phyloP scores from a whole-genome alignment of 1,140 invertebrate genomes.

The Prorops nasuta region DNA sequence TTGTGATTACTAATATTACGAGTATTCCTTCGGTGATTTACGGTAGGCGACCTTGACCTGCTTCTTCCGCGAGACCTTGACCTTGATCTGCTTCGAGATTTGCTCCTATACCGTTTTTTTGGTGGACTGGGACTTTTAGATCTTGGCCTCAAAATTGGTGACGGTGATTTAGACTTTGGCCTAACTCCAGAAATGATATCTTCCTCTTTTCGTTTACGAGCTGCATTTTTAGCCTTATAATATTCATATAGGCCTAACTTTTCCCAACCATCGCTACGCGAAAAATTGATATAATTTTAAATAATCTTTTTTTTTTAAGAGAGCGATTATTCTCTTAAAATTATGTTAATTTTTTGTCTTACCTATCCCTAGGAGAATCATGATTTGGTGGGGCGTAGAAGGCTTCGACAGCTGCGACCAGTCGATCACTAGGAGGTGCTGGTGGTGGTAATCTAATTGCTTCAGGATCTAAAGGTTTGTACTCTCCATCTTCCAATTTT shows the following conservation, averaged over 20 bases:
- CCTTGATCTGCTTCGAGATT: constrained; percentile 57
- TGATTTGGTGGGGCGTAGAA: constrained; percentile 93
- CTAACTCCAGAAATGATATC: constrained; percentile 70
- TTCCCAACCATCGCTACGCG: constrained; percentile 97
- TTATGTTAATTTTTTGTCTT: constrained; percentile 12
- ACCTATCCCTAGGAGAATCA: constrained; percentile 92
- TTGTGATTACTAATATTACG: constrained; percentile 39
- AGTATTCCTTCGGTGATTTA: constrained; percentile 45
- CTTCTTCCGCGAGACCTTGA: constrained; percentile 57
- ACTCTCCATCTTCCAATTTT: constrained; percentile 87
- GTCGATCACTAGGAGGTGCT: constrained; percentile 86
- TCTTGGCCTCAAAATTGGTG: constrained; percentile 64
- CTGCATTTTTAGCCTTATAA: constrained; percentile 92
- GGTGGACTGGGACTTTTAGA: constrained; percentile 73
- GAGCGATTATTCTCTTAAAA: too few species aligned
- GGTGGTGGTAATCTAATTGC: constrained; percentile 89
- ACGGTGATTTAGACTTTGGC: constrained; percentile 71
- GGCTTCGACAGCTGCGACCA: constrained; percentile 89
- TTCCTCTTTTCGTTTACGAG: constrained; percentile 86
- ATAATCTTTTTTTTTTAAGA: too few species aligned
- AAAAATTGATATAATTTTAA: too few species aligned
- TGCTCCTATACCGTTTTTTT: constrained; percentile 71
- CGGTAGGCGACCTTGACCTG: constrained; percentile 60
- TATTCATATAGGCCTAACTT: constrained; percentile 96
- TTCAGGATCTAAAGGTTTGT: constrained; percentile 86